Percentiles rank a stretch among this genome's conserved stretches.
Conservation (phyloP, 2,113 vertebrate genomes). For the Boulengeromyrus knoepffleri region DNA sequence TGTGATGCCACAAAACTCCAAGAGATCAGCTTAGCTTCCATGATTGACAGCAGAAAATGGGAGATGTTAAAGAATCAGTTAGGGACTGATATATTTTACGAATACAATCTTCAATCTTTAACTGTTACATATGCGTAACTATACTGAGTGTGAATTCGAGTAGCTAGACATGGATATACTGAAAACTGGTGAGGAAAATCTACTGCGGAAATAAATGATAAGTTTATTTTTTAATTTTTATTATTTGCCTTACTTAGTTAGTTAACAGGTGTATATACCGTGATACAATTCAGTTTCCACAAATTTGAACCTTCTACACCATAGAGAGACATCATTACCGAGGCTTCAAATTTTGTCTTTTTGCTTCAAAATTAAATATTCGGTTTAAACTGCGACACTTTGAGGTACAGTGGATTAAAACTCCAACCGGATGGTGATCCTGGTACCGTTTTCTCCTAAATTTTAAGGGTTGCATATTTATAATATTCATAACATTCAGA, state of each 20-base stretch:
- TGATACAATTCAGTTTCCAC: background rate
- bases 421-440: background rate
- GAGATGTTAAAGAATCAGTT: background rate
- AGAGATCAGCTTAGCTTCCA: conserved; percentile 7
- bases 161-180: background rate
- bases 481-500: background rate
- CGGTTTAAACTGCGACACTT: background rate
- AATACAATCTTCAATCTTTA: background rate
- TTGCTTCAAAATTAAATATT: background rate
- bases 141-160: background rate
- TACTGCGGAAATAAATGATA: background rate
- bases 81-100: background rate
- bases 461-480: background rate
- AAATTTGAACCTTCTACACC: background rate
- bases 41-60: conserved; percentile 3
- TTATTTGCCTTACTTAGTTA: background rate
- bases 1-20: background rate
- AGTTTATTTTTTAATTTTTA: background rate
- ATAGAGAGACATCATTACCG: background rate
- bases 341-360: background rate
- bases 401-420: background rate
- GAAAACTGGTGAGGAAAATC: background rate
- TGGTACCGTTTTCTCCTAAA: background rate
- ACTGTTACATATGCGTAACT: background rate
- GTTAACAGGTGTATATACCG: background rate